These are phyloP conservation scores for Oreortyx pictus DNA, from an alignment of 2,797 vertebrate genomes.

Conservation along the genomic window DNA sequence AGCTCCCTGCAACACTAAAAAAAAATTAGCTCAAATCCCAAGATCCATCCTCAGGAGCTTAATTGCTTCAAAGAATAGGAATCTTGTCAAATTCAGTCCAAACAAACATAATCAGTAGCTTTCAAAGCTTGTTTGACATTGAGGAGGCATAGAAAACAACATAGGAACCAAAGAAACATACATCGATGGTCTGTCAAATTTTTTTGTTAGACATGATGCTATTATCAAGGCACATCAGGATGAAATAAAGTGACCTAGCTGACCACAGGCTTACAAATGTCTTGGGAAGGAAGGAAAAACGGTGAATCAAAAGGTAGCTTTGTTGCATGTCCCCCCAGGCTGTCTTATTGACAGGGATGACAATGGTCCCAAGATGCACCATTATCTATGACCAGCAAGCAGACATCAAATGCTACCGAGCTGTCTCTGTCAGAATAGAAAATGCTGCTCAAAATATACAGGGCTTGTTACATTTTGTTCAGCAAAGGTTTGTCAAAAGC, in stretches of 20 bases:
- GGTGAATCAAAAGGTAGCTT: conserved; percentile 91
- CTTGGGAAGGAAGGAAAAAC: conserved; percentile 84
- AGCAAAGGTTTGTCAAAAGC: conserved; percentile 93
- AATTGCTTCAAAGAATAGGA: conserved; percentile 92
- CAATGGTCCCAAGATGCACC: conserved; percentile 98
- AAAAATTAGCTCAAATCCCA: conserved; percentile 88
- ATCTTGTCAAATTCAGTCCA: conserved; percentile 88
- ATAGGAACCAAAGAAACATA: conserved; percentile 75
- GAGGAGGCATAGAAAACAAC: conserved; percentile 83
- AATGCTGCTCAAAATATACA: conserved; percentile 83
- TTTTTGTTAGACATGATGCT: conserved; percentile 81
- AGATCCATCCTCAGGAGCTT: conserved; percentile 88
- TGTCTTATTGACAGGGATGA: conserved; percentile 96
- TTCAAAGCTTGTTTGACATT: conserved; percentile 89
- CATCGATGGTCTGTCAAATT: conserved; percentile 83
- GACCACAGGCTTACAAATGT: conserved; percentile 83
- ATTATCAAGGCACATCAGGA: conserved; percentile 87
- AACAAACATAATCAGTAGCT: conserved; percentile 89
- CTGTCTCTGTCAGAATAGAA: conserved; percentile 91
- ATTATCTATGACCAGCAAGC: conserved; percentile 98
- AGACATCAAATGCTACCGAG: conserved; percentile 94
- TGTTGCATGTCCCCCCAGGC: conserved; percentile 83
- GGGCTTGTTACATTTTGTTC: conserved; percentile 89
- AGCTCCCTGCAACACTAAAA: conserved; percentile 80
- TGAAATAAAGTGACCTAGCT: conserved; percentile 87